These are phyloP conservation scores for Setipinna tenuifilis DNA, from an alignment of 2,797 vertebrate species.

Conservation along the genomic window DNA sequence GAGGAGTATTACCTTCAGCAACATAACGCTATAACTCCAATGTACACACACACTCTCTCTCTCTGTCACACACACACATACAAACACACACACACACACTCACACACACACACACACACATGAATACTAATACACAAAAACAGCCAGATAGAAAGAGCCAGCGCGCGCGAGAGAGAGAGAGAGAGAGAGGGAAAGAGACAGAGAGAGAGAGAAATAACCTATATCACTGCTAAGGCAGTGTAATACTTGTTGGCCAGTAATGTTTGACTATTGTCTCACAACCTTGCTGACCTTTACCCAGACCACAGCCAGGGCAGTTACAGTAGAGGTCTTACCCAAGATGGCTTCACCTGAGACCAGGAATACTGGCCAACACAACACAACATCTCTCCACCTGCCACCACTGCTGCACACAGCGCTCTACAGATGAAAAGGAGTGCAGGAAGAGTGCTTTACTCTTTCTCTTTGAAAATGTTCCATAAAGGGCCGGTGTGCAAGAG, in stretches of 20 bases:
- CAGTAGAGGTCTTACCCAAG: neutral
- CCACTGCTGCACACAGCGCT: neutral
- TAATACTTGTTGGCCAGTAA: neutral
- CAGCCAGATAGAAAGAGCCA: neutral
- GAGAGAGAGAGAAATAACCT: too few species aligned
- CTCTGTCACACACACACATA: constrained; percentile 24
- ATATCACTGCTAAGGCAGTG: too few species aligned
- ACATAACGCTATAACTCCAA: neutral
- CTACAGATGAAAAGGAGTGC: neutral
- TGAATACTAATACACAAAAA: neutral
- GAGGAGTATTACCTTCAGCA: neutral
- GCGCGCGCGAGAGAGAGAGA: too few species aligned
- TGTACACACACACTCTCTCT: neutral
- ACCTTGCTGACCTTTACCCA: neutral
- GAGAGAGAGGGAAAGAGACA: too few species aligned
- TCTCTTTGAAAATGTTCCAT: constrained; percentile 38
- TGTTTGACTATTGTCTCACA: constrained; percentile 8
- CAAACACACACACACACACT: constrained; percentile 25
- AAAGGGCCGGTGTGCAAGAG: constrained; percentile 26
- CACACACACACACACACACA: neutral
- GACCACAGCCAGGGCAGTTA: neutral
- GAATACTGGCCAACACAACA: neutral
- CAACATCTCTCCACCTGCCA: neutral
- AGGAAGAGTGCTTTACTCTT: constrained; percentile 26
- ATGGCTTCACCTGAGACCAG: neutral